Evolutionary conservation across 2,113 vertebrate genomes (phyloP), one percentile per base, ranked within the genome.

Genomic region (Gymnogyps californianus): DNA sequence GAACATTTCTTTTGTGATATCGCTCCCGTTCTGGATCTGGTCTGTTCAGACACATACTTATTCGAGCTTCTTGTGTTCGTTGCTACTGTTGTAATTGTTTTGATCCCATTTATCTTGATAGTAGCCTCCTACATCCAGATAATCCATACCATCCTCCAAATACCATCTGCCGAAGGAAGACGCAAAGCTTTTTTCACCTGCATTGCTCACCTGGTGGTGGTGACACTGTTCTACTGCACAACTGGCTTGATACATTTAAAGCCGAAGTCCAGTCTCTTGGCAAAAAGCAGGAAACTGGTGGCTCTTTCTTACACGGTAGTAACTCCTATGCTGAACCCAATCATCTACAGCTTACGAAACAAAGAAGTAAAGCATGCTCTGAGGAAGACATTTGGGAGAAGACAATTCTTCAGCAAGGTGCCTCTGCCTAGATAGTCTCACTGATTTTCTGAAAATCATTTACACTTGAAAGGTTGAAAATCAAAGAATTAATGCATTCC

Each of bases 351-450:
- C 20, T 88, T 96, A 40, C 1, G 10, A 24, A 97, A 91, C 81
- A 85, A 92, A 82, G 94, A 96, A 51, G 82, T 93, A 31, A 96
- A 95, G 61, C 77, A 80, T 1, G 85, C 74, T 18, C 54, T 96
- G 54, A 38, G 52, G 34, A 74, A 46, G 28, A 58, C 31, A 6
- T 86, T 21, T 78, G 47, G 78, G 47, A 94, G 46, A 25, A 77
- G 51, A 36, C 17, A 34, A 14, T 36, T 88, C 25, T 57, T 54
- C 58, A 71, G 58, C 46, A 83, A 66, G 44, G 42, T 54, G 16
- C 11, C 38, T 66, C 52, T 83, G 71, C 58, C 40, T 28, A 22
- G n/a, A 21, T 3, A 66, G n/a, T 34, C 32, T 36, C 47, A 67
- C 21, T 38, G 40, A 54, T 36, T 65, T 59, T 65, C 64, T 66